Evolutionary conservation across 2,888 invertebrate species (phyloP).

Genomic region (Pachliopta kotzebuea): DNA sequence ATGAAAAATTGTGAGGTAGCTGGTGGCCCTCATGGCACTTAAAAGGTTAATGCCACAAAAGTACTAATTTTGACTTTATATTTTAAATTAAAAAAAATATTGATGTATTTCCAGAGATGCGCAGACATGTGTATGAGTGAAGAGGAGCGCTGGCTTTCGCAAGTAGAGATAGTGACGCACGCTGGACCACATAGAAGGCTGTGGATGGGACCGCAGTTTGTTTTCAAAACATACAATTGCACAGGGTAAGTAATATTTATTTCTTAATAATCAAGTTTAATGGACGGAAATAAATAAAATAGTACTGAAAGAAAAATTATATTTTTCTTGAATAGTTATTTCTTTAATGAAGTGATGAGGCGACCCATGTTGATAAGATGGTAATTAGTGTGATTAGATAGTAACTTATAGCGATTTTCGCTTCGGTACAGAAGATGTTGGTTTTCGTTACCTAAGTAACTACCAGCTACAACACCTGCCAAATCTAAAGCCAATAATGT

Average conservation of each 20-base stretch:
- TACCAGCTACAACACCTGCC: too few relatives aligned
- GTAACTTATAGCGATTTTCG: too few relatives aligned
- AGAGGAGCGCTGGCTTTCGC: conserved; percentile 95
- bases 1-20: too few relatives aligned
- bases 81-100: neutral
- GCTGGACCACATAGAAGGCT: conserved; percentile 96
- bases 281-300: neutral
- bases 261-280: neutral
- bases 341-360: too few relatives aligned
- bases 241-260: conserved; percentile 81
- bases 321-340: neutral
- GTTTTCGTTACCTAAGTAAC: too few relatives aligned
- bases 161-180: conserved; percentile 98
- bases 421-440: too few relatives aligned
- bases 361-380: too few relatives aligned
- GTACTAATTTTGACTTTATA: too few relatives aligned
- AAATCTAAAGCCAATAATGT: too few relatives aligned
- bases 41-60: too few relatives aligned
- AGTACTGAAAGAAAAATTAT: neutral
- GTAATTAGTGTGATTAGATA: too few relatives aligned
- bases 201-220: conserved; percentile 99
- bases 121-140: conserved; percentile 74
- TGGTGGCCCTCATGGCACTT: too few relatives aligned
- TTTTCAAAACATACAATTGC: conserved; percentile 95
- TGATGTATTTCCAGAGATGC: conserved; percentile 59